These are phyloP conservation scores for Erpobdella octoculata DNA, from an alignment of 2,888 invertebrate genomes.

Conservation along the genomic window DNA sequence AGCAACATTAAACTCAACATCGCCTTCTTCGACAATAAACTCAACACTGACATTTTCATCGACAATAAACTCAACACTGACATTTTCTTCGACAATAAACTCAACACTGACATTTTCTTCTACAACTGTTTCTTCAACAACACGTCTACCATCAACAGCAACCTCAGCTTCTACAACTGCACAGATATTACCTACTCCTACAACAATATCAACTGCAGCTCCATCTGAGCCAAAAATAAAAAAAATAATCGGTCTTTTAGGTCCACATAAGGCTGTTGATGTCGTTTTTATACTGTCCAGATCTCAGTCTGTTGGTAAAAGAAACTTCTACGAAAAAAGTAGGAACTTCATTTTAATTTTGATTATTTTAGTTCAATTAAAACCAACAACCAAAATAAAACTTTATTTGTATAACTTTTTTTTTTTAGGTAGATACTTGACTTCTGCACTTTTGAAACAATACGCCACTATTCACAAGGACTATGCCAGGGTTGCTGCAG, in stretches of 20 bases:
- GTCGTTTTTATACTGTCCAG: slow-evolving; percentile 28
- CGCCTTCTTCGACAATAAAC: no score
- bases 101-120: no score
- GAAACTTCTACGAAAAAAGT: slow-evolving; percentile 23
- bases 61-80: no score
- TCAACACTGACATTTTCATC: no score
- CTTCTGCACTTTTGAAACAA: slow-evolving; percentile 22
- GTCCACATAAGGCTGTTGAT: slow-evolving; percentile 30
- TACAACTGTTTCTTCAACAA: no score
- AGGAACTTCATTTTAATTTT: not conserved
- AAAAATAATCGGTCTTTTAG: slow-evolving; percentile 24
- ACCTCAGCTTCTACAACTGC: not conserved
- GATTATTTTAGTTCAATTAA: not conserved
- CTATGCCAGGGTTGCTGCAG: slow-evolving; percentile 33
- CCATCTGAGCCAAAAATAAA: no score
- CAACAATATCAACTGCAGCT: no score
- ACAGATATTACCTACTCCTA: not conserved
- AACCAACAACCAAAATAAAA: no score
- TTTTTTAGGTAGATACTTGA: not conserved
- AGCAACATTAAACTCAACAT: no score
- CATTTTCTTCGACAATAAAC: no score
- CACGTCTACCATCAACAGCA: not conserved
- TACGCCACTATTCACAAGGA: slow-evolving; percentile 35
- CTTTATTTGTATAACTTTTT: no score
- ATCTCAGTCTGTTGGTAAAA: slow-evolving; percentile 8